A percentile compares a stretch with the other conserved stretches of the same genome.
Evolutionary conservation across 2,797 vertebrate genomes (phyloP).

Genomic region (Muscicapa striata): DNA sequence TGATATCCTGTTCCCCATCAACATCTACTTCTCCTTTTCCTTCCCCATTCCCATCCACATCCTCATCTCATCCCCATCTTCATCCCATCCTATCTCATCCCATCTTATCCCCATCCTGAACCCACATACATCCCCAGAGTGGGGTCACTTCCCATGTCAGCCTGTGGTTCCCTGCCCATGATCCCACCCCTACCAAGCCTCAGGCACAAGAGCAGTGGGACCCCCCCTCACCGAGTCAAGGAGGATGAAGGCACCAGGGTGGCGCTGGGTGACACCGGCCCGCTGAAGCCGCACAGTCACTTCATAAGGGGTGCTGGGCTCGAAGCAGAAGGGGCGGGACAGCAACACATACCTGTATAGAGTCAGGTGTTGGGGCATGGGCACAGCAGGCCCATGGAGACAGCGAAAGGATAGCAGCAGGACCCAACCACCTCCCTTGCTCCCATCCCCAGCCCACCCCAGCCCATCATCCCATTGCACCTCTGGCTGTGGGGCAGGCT

Average conservation of each 20-base stretch:
- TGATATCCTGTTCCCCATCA: neutral
- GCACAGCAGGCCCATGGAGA: neutral
- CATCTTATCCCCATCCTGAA: neutral
- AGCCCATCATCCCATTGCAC: slow-evolving; percentile 39
- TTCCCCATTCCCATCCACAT: neutral
- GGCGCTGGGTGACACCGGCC: slow-evolving; percentile 76
- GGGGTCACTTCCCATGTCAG: neutral
- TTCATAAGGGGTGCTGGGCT: slow-evolving; percentile 83
- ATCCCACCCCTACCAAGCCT: neutral
- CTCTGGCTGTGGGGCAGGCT: slow-evolving; percentile 82
- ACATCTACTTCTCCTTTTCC: neutral
- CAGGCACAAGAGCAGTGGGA: accelerated
- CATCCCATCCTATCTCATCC: neutral
- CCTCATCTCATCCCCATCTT: neutral
- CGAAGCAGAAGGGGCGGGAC: slow-evolving; percentile 88
- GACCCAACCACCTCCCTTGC: neutral
- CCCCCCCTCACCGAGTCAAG: slow-evolving; percentile 82
- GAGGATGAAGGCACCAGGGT: slow-evolving; percentile 83
- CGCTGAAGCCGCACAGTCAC: slow-evolving; percentile 84
- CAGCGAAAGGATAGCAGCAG: neutral
- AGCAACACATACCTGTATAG: slow-evolving; percentile 81
- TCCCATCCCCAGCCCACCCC: neutral
- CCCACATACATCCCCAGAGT: accelerated
- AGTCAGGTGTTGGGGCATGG: accelerated
- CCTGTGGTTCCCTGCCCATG: neutral